Evolutionary conservation across 2,888 invertebrate species (phyloP), one percentile per base, ranked within the genome.

Genomic region (Entomobrya multifasciata): DNA sequence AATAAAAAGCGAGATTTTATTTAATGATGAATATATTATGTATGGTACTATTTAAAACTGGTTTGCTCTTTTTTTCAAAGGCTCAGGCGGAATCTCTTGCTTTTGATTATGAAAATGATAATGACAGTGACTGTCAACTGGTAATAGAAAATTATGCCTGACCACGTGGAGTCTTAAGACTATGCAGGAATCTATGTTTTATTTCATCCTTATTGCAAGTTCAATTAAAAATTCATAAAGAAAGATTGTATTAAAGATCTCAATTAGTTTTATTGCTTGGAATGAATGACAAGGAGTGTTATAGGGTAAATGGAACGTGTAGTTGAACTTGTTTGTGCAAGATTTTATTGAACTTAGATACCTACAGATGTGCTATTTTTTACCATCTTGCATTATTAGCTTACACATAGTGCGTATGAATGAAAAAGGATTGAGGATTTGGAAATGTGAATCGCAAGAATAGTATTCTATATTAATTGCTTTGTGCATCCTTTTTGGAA

Each of bases 1-100:
- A 77, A 60, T 55, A 78, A 78, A 78, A 83, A 65, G 76, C 55
- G 76, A 65, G 62, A 76, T 83, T 83, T 83, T 74, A 83, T 83
- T 74, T 79, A 79, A 79, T 79, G 65, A 65, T 47, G 83, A 83
- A 83, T 83, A 65, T 55, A 82, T 77, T 60, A 77, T 60, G 77
- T 57, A 36, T 36, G 36, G 8, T 4, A 36, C 60, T 60, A 22
- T 77, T 47, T 65, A 79, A 65, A 82, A 83, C 83, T 83, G 83
- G 83, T 83, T 83, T 76, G 27, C 30, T 47, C 27, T 27, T 47
- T 57, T 17, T n/a, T n/a, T n/a, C n/a, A n/a, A 25, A 15, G 60
- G 41, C 60, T 41, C 17, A 8, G 57, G n/a, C 52, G 44, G 60
- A 60, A 27, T 57, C 22, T 57, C 17, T 25, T 22, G 60, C 55